Base-by-base conservation (phyloP, 2,888 invertebrate species). In the Calliphora vomitoria region DNA sequence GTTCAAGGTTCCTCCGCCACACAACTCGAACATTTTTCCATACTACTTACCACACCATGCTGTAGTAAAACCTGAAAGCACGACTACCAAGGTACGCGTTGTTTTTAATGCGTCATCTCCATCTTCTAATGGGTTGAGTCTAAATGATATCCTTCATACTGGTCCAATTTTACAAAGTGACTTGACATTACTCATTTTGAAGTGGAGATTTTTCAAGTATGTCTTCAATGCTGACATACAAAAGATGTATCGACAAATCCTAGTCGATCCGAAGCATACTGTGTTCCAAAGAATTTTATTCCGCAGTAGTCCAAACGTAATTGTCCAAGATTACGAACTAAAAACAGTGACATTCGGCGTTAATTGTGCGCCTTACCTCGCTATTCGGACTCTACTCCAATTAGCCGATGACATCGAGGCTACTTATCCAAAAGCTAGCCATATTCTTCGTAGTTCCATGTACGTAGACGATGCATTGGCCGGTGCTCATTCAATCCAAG, bases 171-270 rank as follows among this genome's bases (percentile, higher is more conserved):
- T 89, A 10, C 89, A 88, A 41, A 72, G 47, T 62, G 25, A 25
- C 25, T 25, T 25, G 25, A 25, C 25, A 25, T 25, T 25, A 25
- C 25, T 25, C 25, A 25, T 25, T 25, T 2, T 25, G 25, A 25
- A 25, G 25, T 25, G 25, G 25, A 25, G 25, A 8, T 31, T 50
- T 18, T 72, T 55, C 10, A 53, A 68, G 25, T 84, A 72, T 68
- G 82, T 84, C 3, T 88, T 86, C 10, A 81, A 75, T 25, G 85
- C 68, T 8, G 84, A 85, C n/a, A 80, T 88, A 2, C 80, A 82
- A 68, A 87, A 88, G 47, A 88, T 88, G 79, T 88, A 79, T 35
- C 41, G 66, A 10, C 79, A 79, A 38, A 79, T 84, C 35, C 41
- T 72, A 5, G 72, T 78, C 8, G 18, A 72, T 55, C 41, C 72